Evolutionary conservation across 1,140 invertebrate genomes (phyloP).

Genomic region (Aethina tumida): DNA sequence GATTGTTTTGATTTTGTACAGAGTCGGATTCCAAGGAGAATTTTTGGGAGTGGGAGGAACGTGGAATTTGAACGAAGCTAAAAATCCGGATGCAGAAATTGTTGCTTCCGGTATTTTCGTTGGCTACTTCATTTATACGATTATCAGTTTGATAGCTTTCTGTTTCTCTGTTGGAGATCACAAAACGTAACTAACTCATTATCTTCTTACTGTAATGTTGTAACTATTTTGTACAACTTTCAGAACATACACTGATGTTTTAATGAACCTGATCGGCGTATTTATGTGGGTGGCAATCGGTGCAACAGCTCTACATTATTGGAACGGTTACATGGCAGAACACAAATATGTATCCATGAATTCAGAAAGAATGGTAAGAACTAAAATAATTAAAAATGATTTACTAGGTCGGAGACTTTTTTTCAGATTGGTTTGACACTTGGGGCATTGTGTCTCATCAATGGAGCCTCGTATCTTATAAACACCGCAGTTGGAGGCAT

Average conservation of each 20-base stretch:
- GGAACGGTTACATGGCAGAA: constrained; percentile 70
- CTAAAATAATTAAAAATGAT: constrained; percentile 1
- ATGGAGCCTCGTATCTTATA: constrained; percentile 64
- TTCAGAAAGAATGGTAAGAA: constrained; percentile 56
- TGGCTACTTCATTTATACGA: constrained; percentile 73
- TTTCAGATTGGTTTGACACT: constrained; percentile 64
- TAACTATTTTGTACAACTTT: constrained; percentile 13
- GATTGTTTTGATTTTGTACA: constrained; percentile 68
- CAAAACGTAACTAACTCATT: constrained; percentile 45
- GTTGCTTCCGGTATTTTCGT: constrained; percentile 75
- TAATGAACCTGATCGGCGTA: constrained; percentile 77
- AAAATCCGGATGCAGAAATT: constrained; percentile 74
- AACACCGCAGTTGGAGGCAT: no score
- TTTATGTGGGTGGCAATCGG: constrained; percentile 75
- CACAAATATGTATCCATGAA: constrained; percentile 57
- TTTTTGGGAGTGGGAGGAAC: constrained; percentile 76
- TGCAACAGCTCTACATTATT: constrained; percentile 75
- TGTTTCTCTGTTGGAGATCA: constrained; percentile 68
- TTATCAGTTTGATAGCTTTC: constrained; percentile 55
- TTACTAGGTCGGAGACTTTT: constrained; percentile 2
- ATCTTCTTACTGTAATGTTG: background rate
- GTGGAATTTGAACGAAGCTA: constrained; percentile 78
- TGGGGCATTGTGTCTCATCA: constrained; percentile 65
- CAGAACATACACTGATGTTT: constrained; percentile 50
- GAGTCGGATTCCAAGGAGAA: constrained; percentile 64